Percentiles rank a stretch among this genome's conserved stretches.
Conservation (phyloP, 2,113 vertebrate species). For the Vidua chalybeata region DNA sequence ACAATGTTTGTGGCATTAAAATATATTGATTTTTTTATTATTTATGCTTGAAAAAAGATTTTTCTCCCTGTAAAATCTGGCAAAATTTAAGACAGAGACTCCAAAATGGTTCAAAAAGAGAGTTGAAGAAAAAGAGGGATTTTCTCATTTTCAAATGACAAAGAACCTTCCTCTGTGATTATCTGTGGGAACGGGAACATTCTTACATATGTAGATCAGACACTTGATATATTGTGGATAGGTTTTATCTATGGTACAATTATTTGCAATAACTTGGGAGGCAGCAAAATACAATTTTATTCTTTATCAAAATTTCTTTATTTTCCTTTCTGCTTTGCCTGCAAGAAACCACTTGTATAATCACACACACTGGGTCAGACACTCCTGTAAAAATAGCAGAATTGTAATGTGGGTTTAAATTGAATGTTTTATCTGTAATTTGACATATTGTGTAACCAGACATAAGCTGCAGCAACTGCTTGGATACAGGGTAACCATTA, state of each 20-base stretch:
- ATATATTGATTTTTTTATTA: not conserved
- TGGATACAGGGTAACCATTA: not conserved
- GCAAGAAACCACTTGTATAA: not conserved
- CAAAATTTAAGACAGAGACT: not conserved
- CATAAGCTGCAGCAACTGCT: not conserved
- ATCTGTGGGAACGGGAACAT: not conserved
- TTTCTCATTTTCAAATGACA: not conserved
- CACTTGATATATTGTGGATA: not conserved
- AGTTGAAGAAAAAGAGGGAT: not conserved
- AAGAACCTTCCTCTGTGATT: not conserved
- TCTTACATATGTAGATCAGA: not conserved
- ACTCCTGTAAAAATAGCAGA: not conserved
- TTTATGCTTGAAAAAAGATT: not conserved
- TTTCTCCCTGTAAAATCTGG: not conserved
- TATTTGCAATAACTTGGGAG: not conserved
- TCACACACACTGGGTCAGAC: not conserved
- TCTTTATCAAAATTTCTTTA: not conserved
- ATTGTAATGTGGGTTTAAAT: not conserved
- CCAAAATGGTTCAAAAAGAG: not conserved
- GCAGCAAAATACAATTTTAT: not conserved
- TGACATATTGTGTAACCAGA: not conserved
- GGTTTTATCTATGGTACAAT: not conserved
- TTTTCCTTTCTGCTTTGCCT: not conserved
- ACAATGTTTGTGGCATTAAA: not conserved
- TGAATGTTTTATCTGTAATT: not conserved